These are phyloP conservation scores for Enteromius unitaeniatus DNA, from an alignment of 2,797 vertebrate genomes.

Conservation along the genomic window DNA sequence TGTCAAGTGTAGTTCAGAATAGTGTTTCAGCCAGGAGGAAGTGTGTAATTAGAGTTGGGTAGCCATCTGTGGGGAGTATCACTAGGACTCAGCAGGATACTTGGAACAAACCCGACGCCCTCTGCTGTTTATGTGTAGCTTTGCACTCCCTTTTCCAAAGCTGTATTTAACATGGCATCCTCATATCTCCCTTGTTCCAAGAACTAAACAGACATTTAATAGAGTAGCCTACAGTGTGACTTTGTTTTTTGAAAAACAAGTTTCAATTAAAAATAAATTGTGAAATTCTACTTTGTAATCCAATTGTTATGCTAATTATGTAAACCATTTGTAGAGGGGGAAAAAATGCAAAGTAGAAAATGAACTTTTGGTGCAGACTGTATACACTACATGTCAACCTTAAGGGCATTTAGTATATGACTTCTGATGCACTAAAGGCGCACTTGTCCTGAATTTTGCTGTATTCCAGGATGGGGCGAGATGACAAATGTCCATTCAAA, in stretches of 20 bases:
- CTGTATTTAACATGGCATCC: conserved; percentile 70
- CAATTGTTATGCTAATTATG: not conserved
- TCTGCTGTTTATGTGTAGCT: conserved; percentile 68
- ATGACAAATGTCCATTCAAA: conserved; percentile 75
- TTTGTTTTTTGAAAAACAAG: not conserved
- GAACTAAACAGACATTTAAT: conserved; percentile 33
- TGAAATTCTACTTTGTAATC: not conserved
- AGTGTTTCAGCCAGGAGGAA: conserved; percentile 69
- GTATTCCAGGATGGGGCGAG: conserved; percentile 88
- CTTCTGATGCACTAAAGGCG: too few species aligned
- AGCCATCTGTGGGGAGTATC: conserved; percentile 71
- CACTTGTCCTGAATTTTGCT: conserved; percentile 48
- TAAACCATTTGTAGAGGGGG: not conserved
- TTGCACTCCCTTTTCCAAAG: conserved; percentile 67
- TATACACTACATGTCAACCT: not conserved
- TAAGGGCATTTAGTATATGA: not conserved
- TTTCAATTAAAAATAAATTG: not conserved
- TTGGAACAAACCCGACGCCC: conserved; percentile 63
- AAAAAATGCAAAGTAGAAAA: not conserved
- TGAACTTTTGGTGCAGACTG: not conserved
- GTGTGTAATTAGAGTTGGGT: conserved; percentile 72
- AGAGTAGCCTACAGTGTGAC: not conserved
- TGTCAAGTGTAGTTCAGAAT: conserved; percentile 68
- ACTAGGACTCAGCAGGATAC: conserved; percentile 53
- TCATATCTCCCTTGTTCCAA: conserved; percentile 53